Base-by-base conservation (phyloP, 1,140 invertebrate genomes). In the Glossosoma conforme region DNA sequence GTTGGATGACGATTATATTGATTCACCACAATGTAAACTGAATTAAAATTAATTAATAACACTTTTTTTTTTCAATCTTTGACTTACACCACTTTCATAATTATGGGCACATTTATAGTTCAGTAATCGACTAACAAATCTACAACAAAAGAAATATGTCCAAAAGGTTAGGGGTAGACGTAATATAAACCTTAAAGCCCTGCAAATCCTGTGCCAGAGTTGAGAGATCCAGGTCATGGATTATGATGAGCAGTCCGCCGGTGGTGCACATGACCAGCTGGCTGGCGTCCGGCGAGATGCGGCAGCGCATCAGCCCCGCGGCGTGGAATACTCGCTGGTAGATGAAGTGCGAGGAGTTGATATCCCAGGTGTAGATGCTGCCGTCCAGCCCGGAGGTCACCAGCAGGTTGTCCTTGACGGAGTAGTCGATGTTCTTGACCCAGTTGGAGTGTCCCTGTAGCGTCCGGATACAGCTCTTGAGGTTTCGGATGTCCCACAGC, bases 341-440 rank as follows among this genome's bases (percentile, higher is more conserved):
- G 3, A 86, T 73, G 58, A 85, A 75, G 56, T 84, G 87, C 60
- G 81, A 83, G 66, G 83, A 90, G 69, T 94, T 93, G 18, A 96
- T 91, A 66, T 96, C 90, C 93, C 93, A 97, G 2, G 90, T 89
- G 62, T 89, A 93, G 66, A 97, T 91, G 58, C 86, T 89, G 11
- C 93, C 92, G 72, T 96, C 93, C 69, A 96, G 89, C 4, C 91
- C 91, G 24, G 91, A 94, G 2, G 91, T 93, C 2, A 96, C 81
- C 17, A 97, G 75, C 3, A 93, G 72, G 46, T 90, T 86, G 62
- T 91, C 86, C 58, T 82, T 84, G n/a, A 83, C 78, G 36, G 89
- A 91, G 66, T 91, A 96, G 65, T 97, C 93, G 52, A 97, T 93
- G 67, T 94, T 96, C 72, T 97, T 96, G 5, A 96, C 93, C 93